Percentiles rank a stretch among this genome's conserved stretches.
These are phyloP conservation scores for Tiliacea citrago DNA, from an alignment of 2,888 invertebrate species.

Conservation along the genomic window DNA sequence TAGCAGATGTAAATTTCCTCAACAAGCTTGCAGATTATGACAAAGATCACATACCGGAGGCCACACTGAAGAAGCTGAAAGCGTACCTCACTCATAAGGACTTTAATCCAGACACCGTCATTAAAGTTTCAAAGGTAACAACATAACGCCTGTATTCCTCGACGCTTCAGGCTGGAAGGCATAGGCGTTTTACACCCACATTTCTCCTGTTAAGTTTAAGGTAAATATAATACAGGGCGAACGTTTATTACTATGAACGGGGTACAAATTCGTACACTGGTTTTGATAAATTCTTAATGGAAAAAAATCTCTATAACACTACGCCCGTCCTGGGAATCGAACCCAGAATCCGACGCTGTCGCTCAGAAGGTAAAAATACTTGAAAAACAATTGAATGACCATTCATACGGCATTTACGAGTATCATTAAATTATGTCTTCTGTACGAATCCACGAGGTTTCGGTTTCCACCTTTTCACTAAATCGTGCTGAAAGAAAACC, in stretches of 20 bases:
- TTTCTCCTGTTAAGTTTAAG: not conserved
- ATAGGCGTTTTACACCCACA: not conserved
- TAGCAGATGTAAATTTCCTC: constrained; percentile 96
- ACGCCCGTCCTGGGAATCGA: no score
- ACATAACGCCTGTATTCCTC: not conserved
- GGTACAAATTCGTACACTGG: no score
- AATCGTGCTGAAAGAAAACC: no score
- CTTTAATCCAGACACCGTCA: constrained; percentile 95
- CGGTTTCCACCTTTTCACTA: no score
- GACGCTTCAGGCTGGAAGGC: not conserved
- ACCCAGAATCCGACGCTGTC: not conserved
- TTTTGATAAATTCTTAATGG: not conserved
- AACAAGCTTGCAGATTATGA: constrained; percentile 95
- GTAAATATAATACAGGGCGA: not conserved
- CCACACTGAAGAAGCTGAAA: constrained; percentile 94
- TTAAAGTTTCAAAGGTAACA: constrained; percentile 91
- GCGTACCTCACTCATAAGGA: constrained; percentile 96
- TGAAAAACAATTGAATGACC: not conserved
- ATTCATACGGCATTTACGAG: no score
- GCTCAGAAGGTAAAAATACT: not conserved
- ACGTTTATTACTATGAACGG: not conserved
- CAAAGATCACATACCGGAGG: constrained; percentile 96
- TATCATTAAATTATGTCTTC: no score
- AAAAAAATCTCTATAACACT: not conserved
- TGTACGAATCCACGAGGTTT: no score